phyloP scores from a whole-genome alignment of 2,888 invertebrate species.

The Andrena marginata region DNA sequence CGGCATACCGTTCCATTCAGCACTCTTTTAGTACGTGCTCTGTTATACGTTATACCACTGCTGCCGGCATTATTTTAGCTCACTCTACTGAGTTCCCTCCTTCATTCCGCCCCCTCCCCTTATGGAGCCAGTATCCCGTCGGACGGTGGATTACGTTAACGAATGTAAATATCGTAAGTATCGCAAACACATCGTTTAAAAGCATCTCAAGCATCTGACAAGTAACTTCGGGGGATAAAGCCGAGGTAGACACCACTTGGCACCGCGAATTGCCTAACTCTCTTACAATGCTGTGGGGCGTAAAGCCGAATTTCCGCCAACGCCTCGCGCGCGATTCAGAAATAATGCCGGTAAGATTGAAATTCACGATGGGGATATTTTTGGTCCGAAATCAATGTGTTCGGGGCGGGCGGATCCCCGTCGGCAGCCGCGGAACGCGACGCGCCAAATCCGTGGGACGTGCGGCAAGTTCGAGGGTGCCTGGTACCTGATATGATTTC shows the following conservation, averaged over 20 bases:
- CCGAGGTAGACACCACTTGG: not conserved
- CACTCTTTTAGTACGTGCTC: not conserved
- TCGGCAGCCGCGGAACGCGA: constrained; percentile 47
- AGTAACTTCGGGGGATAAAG: not conserved
- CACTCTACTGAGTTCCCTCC: not conserved
- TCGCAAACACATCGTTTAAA: not conserved
- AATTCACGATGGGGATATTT: constrained; percentile 53
- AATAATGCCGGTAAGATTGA: constrained; percentile 21
- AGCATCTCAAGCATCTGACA: not conserved
- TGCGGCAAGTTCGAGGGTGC: constrained; percentile 51
- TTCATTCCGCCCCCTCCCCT: not conserved
- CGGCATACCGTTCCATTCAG: not conserved
- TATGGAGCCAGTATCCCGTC: too few species aligned
- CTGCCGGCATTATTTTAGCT: not conserved
- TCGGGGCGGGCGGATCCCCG: constrained; percentile 20
- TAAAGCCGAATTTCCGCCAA: not conserved
- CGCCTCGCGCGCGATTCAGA: constrained; percentile 1
- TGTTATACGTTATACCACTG: too few species aligned
- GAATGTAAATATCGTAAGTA: too few species aligned
- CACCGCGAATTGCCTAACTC: not conserved
- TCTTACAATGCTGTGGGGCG: not conserved
- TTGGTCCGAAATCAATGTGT: constrained; percentile 58
- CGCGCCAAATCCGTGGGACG: constrained; percentile 60
- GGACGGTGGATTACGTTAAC: too few species aligned
- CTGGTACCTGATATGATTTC: constrained; percentile 54